phyloP scores from a whole-genome alignment of 37 sponge, comb jelly and placozoan genomes.

The Bolinopsis microptera region DNA sequence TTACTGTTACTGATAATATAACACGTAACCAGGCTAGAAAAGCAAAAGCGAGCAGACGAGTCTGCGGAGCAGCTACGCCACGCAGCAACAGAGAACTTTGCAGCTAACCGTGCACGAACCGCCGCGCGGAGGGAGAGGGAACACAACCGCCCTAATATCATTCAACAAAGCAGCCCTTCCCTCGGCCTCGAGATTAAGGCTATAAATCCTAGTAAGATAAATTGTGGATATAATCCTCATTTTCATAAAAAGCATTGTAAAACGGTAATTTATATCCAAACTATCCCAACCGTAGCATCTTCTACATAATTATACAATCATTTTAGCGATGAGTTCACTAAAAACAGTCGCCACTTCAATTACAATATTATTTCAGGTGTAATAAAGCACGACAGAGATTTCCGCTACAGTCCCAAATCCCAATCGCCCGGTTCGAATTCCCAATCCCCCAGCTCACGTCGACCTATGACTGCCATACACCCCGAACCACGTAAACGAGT shows the following conservation, averaged over 20 bases:
- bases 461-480: conserved; percentile 44
- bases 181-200: conserved; percentile 63
- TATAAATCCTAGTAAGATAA: conserved; percentile 35
- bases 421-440: conserved; percentile 21
- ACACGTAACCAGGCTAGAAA: conserved; percentile 54
- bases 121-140: conserved; percentile 35
- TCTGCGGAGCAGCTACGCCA: conserved; percentile 59
- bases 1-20: too few species aligned
- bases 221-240: too few species aligned
- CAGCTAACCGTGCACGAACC: conserved; percentile 51
- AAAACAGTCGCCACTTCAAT: not conserved
- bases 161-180: conserved; percentile 23
- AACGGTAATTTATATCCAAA: too few species aligned
- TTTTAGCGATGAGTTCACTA: too few species aligned
- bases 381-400: conserved; percentile 26
- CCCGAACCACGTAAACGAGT: conserved; percentile 47
- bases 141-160: conserved; percentile 48
- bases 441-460: conserved; percentile 25
- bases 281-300: too few species aligned
- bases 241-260: too few species aligned
- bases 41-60: conserved; percentile 55
- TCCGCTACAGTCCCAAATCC: conserved; percentile 34
- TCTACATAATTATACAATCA: too few species aligned
- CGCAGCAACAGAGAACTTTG: conserved; percentile 50
- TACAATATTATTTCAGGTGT: not conserved